Evolutionary conservation across 64 coral and sea anemone species (phyloP), one percentile per base, ranked within the genome.

Genomic region (Dendronephthya gigantea): DNA sequence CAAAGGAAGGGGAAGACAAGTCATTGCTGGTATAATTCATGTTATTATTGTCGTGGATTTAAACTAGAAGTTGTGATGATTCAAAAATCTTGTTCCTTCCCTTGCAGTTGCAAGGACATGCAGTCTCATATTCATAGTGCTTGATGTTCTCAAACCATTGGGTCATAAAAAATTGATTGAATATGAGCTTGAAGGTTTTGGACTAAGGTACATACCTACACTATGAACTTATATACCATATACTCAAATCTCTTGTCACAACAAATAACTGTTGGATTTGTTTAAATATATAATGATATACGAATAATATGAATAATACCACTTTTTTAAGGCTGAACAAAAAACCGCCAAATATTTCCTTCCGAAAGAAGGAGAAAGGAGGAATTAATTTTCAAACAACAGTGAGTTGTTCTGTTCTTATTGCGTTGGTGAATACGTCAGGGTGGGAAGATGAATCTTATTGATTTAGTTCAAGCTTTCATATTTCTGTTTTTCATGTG

Each of bases 101-200:
- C 12, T 51, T 88, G 2, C 82, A 98, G 95, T 98, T 91, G 95
- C 95, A 27, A 90, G 95, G 70, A 98, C 95, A 13, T 98, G 95
- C 70, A 93, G 91, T 87, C 84, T 98, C 1, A 98, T 98, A 50
- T 98, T 91, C 50, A 98, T 98, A 49, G 95, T 98, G 27, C 83
- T 98, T n/a, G 95, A 98, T 85, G 95, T 98, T n/a, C 92, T 98
- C 0, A 98, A 98, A 56, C 95, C 95, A 9, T 76, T 98, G 47
- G 95, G 95, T 38, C 91, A 98, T 69, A 98, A 98, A 51, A 86
- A 90, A 85, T 84, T 98, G 8, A 93, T 98, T 90, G 95, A 98
- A 87, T 76, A 93, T 68, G 95, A 98, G 51, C 82, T 98, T n/a
- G 95, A 98, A 89, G 95, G 95, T 2, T 98, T 98, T 98, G 95